Conservation (phyloP, 1,140 invertebrate species). For the Formica selysi region DNA sequence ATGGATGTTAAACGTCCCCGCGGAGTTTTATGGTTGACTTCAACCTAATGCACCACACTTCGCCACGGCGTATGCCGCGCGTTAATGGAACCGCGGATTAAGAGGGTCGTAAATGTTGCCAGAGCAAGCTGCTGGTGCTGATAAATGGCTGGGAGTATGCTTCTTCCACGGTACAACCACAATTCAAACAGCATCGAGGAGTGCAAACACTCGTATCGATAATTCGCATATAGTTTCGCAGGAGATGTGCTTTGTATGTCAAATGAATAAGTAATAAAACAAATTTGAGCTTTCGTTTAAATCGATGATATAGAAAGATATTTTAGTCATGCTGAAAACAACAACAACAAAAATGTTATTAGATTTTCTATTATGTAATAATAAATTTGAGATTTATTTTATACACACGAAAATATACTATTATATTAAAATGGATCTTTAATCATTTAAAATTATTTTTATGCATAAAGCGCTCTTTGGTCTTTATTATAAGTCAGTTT, state of each 20-base stretch:
- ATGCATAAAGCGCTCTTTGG: not conserved
- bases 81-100: constrained; percentile 75
- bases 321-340: not conserved
- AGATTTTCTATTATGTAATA: not conserved
- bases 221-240: constrained; percentile 30
- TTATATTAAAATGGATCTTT: not conserved
- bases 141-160: constrained; percentile 70
- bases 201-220: constrained; percentile 54
- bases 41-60: constrained; percentile 71
- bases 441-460: not conserved
- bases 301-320: not conserved
- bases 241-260: not conserved
- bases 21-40: constrained; percentile 76
- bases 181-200: constrained; percentile 49
- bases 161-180: constrained; percentile 51
- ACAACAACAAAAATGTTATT: not conserved
- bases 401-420: not conserved
- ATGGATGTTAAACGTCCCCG: constrained; percentile 68
- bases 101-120: constrained; percentile 74
- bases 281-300: not conserved
- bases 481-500: not conserved
- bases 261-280: not conserved
- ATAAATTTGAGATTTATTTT: not conserved
- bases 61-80: constrained; percentile 69
- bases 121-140: constrained; percentile 70